A percentile compares a stretch with the other conserved stretches of the same genome.
Evolutionary conservation across 2,888 invertebrate species (phyloP).

Genomic region (Conops quadrifasciatus): DNA sequence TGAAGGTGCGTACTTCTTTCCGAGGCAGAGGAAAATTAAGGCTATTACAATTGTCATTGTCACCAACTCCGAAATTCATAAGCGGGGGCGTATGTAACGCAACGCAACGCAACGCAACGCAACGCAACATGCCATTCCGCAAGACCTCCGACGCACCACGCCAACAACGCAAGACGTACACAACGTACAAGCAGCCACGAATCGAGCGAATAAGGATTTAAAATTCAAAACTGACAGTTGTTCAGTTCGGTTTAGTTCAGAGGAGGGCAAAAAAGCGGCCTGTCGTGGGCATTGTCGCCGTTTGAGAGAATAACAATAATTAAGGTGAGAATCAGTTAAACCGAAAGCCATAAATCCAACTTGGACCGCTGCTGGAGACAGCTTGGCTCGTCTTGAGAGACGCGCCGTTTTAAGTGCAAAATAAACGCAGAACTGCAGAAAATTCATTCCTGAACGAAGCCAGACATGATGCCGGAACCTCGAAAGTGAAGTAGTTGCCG

Average conservation of each 20-base stretch:
- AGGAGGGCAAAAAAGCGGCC: conserved; percentile 40
- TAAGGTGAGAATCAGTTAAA: conserved; percentile 64
- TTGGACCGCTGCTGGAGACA: background rate
- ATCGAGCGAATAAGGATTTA: background rate
- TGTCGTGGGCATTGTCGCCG: background rate
- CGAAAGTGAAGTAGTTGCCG: no score
- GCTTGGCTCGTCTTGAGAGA: no score
- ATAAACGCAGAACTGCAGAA: no score
- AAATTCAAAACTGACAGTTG: background rate
- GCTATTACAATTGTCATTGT: conserved; percentile 10
- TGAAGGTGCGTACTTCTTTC: background rate
- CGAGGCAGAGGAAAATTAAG: conserved; percentile 2
- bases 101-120: conserved; percentile 5
- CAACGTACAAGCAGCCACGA: background rate
- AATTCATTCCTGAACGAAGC: no score
- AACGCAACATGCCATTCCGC: background rate
- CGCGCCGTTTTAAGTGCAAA: background rate
- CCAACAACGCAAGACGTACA: background rate
- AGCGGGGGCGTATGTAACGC: conserved; percentile 15
- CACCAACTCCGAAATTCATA: conserved; percentile 6
- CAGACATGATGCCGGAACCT: no score
- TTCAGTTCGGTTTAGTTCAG: conserved; percentile 34
- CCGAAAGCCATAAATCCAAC: conserved; percentile 61
- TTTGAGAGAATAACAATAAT: conserved; percentile 45
- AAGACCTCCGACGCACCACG: background rate